Conservation (phyloP, 2,113 vertebrate species). For the Zapornia atra region DNA sequence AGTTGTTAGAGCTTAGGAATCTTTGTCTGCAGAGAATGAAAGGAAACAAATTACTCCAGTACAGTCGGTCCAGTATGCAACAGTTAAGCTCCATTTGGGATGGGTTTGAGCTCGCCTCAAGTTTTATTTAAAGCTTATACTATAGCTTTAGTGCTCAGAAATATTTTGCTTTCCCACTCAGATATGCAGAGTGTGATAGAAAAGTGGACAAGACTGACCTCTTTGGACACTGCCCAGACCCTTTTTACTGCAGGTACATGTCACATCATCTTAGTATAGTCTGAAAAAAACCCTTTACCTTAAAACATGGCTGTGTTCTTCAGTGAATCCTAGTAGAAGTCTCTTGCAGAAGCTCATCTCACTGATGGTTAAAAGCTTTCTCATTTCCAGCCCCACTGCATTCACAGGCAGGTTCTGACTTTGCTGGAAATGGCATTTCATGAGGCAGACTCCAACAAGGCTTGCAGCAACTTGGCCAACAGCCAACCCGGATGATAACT, state of each 20-base stretch:
- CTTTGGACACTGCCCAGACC: not conserved
- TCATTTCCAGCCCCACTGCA: not conserved
- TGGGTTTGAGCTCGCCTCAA: not conserved
- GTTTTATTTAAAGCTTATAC: not conserved
- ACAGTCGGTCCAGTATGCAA: not conserved
- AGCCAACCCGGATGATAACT: not conserved
- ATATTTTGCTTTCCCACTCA: not conserved
- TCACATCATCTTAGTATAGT: not conserved
- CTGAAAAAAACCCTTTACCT: not conserved
- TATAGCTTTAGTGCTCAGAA: not conserved
- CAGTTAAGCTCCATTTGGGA: not conserved
- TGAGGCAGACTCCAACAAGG: not conserved
- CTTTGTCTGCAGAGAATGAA: not conserved
- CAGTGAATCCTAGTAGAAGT: not conserved
- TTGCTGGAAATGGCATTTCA: not conserved
- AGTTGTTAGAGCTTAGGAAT: not conserved
- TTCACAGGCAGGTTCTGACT: not conserved
- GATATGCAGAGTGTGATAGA: not conserved
- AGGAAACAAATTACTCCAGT: not conserved
- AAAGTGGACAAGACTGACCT: not conserved
- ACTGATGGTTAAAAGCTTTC: not conserved
- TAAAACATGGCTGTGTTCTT: not conserved
- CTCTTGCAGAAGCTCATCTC: not conserved
- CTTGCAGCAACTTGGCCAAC: not conserved
- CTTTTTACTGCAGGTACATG: not conserved